phyloP scores from a whole-genome alignment of 2,113 vertebrate genomes.

The Dicaeum eximium region DNA sequence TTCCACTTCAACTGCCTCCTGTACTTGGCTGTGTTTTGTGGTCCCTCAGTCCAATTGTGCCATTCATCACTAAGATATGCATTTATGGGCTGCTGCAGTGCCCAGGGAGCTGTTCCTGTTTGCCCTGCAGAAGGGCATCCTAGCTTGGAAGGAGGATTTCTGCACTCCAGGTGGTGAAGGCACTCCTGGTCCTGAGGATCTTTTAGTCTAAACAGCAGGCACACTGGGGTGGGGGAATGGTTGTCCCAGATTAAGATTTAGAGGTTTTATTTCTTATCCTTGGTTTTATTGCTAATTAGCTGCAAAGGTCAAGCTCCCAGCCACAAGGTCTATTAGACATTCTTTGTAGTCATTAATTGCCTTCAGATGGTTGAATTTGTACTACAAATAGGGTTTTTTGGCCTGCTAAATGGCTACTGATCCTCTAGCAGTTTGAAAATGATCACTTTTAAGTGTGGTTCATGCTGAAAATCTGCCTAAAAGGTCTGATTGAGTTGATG shows the following conservation, averaged over 20 bases:
- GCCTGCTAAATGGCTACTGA: background rate
- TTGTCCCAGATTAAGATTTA: background rate
- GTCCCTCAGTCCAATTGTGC: background rate
- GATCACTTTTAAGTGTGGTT: background rate
- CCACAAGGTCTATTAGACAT: background rate
- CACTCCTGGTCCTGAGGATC: background rate
- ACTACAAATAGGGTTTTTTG: background rate
- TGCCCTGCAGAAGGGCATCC: background rate
- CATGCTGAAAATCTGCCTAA: background rate
- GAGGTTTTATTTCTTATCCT: background rate
- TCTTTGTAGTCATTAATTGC: background rate
- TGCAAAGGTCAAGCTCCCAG: background rate
- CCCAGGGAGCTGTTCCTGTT: background rate
- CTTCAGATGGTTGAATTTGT: background rate
- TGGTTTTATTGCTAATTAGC: background rate
- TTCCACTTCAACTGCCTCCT: background rate
- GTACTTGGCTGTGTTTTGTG: background rate
- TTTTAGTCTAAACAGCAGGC: background rate
- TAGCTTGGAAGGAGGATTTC: background rate
- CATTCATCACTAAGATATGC: accelerated
- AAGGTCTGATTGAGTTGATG: background rate
- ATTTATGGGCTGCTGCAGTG: background rate
- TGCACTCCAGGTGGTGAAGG: background rate
- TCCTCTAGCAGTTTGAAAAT: background rate
- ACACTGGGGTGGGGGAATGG: background rate